phyloP scores from a whole-genome alignment of 1,140 invertebrate species.

The Bombus turneri region DNA sequence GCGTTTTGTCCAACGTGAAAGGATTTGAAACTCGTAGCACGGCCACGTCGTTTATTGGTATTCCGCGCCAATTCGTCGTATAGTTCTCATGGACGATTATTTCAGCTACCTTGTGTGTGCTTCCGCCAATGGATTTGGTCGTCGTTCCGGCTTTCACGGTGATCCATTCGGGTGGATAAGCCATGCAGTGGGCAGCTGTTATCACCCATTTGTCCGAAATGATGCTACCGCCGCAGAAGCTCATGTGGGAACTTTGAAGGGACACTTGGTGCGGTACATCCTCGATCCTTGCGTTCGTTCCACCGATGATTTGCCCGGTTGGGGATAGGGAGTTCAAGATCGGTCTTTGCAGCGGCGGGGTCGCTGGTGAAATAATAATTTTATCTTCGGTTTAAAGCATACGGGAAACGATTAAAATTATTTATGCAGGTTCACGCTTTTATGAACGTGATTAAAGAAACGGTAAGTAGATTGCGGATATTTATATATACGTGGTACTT shows the following conservation, averaged over 20 bases:
- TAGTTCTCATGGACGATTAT: constrained; percentile 65
- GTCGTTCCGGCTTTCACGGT: constrained; percentile 60
- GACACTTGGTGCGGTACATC: constrained; percentile 86
- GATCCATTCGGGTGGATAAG: constrained; percentile 37
- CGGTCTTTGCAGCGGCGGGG: neutral
- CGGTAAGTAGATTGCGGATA: too few species aligned
- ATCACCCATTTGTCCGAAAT: constrained; percentile 84
- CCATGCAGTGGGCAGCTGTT: constrained; percentile 86
- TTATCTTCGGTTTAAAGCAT: neutral
- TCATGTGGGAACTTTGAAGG: constrained; percentile 77
- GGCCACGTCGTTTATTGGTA: constrained; percentile 67
- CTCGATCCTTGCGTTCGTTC: constrained; percentile 83
- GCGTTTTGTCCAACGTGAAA: constrained; percentile 57
- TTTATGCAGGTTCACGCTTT: neutral
- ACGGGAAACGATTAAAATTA: too few species aligned
- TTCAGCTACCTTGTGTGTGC: constrained; percentile 34
- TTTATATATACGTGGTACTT: too few species aligned
- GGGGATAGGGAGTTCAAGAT: neutral
- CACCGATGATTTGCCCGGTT: constrained; percentile 85
- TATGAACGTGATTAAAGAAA: too few species aligned
- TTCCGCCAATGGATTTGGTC: constrained; percentile 54
- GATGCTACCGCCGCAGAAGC: constrained; percentile 83
- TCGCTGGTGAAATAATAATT: neutral
- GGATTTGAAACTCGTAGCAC: constrained; percentile 52
- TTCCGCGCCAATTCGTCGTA: constrained; percentile 51